Evolutionary conservation across 2,888 invertebrate species (phyloP).

Genomic region (Drosophila sordidapex): DNA sequence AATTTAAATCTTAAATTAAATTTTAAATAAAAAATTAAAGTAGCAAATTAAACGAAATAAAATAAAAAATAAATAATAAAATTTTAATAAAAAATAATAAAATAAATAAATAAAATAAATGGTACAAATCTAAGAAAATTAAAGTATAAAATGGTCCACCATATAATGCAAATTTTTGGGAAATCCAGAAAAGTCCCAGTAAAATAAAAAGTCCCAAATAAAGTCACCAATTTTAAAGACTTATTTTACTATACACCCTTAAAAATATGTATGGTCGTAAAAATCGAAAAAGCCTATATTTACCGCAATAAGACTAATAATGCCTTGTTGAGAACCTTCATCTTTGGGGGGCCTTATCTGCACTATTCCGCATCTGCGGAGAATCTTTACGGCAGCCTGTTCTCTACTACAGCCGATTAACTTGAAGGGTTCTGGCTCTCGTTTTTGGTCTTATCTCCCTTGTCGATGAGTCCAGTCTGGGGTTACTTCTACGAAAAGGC

Average conservation of each 20-base stretch:
- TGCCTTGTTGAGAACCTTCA: background rate
- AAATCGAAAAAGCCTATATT: background rate
- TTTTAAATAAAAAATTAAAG: background rate
- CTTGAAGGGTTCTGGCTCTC: background rate
- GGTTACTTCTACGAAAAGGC: background rate
- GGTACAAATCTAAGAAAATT: fast-evolving
- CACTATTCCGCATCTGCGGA: fast-evolving
- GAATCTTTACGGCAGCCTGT: background rate
- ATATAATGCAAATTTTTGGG: background rate
- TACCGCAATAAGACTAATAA: background rate
- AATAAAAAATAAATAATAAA: background rate
- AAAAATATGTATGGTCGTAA: background rate
- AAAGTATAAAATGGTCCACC: background rate
- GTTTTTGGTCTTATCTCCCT: background rate
- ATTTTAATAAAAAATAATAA: background rate
- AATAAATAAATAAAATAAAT: too few species aligned
- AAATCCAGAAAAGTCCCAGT: background rate
- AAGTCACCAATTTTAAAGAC: background rate
- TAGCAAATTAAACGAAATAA: background rate
- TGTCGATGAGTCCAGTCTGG: background rate
- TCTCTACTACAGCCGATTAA: background rate
- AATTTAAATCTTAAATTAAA: background rate
- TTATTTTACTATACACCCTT: background rate
- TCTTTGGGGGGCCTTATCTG: background rate
- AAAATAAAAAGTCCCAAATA: too few species aligned